A percentile compares a stretch with the other conserved stretches of the same genome.
phyloP scores from a whole-genome alignment of 2,797 vertebrate genomes.

The Lepus oiostolus region DNA sequence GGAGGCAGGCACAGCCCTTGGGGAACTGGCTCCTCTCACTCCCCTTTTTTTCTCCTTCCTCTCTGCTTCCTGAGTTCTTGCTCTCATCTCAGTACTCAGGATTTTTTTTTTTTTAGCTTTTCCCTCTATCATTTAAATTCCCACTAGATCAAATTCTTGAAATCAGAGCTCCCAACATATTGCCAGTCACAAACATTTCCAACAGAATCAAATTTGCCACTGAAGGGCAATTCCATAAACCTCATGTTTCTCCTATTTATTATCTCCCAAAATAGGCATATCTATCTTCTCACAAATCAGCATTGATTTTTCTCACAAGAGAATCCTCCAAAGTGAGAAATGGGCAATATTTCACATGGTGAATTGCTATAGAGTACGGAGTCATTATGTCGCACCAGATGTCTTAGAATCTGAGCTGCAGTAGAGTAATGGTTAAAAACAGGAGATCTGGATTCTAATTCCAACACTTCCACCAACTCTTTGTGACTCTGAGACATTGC shows the following conservation, averaged over 20 bases:
- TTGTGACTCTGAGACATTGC: neutral
- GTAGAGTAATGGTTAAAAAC: neutral
- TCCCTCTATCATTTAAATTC: neutral
- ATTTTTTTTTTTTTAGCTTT: neutral
- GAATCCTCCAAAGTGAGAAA: neutral
- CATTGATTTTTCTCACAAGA: neutral
- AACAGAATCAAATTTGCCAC: neutral
- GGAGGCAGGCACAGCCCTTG: neutral
- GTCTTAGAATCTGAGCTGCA: neutral
- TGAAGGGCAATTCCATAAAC: neutral
- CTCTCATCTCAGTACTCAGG: neutral
- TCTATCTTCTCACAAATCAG: neutral
- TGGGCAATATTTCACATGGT: neutral
- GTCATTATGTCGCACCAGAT: neutral
- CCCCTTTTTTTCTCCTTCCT: neutral
- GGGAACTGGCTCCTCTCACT: neutral
- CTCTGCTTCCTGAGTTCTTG: neutral
- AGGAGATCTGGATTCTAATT: neutral
- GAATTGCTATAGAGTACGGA: neutral
- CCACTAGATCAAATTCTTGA: neutral
- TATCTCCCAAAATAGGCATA: neutral
- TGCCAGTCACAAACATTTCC: neutral
- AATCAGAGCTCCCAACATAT: neutral
- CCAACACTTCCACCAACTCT: neutral
- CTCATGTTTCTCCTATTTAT: neutral